Evolutionary conservation across 2,113 vertebrate species (phyloP).

Genomic region (Chinchilla lanigera): DNA sequence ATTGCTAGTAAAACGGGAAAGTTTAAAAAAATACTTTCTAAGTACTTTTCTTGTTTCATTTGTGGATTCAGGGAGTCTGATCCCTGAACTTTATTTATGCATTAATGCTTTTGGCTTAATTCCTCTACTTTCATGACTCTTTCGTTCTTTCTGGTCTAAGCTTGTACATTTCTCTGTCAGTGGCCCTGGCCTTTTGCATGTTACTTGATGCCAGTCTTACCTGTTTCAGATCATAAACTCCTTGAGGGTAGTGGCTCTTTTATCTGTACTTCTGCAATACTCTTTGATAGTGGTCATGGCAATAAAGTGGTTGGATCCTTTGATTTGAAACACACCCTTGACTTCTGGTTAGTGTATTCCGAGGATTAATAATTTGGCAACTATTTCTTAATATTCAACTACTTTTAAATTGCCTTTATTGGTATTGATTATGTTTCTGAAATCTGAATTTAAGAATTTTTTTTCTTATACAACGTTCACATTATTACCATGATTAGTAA

Average conservation of each 20-base stretch:
- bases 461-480: not conserved
- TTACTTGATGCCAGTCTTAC: not conserved
- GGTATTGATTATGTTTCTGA: slow-evolving; percentile 30
- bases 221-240: slow-evolving; percentile 4
- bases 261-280: not conserved
- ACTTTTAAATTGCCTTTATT: slow-evolving; percentile 14
- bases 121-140: not conserved
- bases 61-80: not conserved
- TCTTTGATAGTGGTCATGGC: slow-evolving; percentile 34
- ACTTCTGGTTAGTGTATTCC: slow-evolving; percentile 32
- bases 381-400: slow-evolving; percentile 45
- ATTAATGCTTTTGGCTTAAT: not conserved
- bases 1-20: not conserved
- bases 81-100: not conserved
- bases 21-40: slow-evolving; percentile 26
- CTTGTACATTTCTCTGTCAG: not conserved
- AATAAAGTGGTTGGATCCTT: slow-evolving; percentile 26
- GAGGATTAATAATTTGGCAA: slow-evolving; percentile 36
- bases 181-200: not conserved
- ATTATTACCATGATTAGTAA: not conserved
- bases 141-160: not conserved
- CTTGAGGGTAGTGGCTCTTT: slow-evolving; percentile 18
- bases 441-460: not conserved
- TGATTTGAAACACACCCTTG: slow-evolving; percentile 16
- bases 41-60: slow-evolving; percentile 4